Conservation (phyloP, 2,113 vertebrate genomes). For the Pelvicachromis taeniatus region DNA sequence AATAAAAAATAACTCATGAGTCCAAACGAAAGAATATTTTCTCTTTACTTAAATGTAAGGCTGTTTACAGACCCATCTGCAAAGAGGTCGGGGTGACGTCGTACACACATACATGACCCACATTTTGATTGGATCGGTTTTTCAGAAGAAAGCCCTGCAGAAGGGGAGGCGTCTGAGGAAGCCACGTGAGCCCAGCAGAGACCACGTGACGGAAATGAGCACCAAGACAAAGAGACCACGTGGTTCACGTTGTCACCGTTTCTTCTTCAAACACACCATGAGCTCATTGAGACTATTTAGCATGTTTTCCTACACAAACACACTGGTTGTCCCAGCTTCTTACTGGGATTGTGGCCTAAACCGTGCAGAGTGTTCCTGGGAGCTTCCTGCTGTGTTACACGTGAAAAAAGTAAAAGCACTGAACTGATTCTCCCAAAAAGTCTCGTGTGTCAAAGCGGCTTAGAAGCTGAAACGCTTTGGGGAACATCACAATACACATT, state of each 20-base stretch:
- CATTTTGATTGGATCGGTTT: background rate
- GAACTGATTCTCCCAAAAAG: background rate
- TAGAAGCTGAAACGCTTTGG: background rate
- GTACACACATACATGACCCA: background rate
- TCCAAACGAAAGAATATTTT: background rate
- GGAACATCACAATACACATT: background rate
- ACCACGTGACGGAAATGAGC: background rate
- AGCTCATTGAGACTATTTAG: background rate
- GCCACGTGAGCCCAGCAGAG: rapidly evolving
- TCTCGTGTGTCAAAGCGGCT: background rate
- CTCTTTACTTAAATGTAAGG: background rate
- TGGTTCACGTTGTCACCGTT: background rate
- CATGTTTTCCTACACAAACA: background rate
- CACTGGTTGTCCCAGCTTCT: background rate
- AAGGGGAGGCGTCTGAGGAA: rapidly evolving
- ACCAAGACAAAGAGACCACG: no score
- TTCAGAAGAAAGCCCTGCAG: background rate
- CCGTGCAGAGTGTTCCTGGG: background rate
- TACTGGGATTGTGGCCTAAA: background rate
- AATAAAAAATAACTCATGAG: background rate
- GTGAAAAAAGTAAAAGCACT: background rate
- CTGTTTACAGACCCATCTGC: background rate
- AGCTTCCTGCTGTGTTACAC: background rate
- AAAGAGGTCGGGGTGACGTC: rapidly evolving
- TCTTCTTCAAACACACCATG: rapidly evolving